Evolutionary conservation across 2,888 invertebrate species (phyloP), one percentile per base, ranked within the genome.

Genomic region (Sepioteuthis lessoniana): DNA sequence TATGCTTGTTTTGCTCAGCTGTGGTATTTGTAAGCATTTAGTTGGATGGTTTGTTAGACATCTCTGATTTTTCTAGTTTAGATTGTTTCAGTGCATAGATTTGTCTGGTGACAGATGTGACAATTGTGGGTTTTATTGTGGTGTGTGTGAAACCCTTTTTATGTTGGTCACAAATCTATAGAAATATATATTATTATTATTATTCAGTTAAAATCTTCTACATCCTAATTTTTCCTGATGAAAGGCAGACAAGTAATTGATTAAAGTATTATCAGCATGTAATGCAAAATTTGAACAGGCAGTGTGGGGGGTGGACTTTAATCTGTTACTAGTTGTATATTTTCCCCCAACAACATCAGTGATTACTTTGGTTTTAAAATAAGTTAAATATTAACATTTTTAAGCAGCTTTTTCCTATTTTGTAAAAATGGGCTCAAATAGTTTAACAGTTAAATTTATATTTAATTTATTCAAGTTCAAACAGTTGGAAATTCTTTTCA

Each of bases 1-100:
- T 76, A 76, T 76, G 76, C 76, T 76, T 76, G 76, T 76, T 76
- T 76, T 76, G 76, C 76, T 76, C n/a, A 35, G 76, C 76, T 76
- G n/a, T 76, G 76, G 13, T n/a, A 76, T 76, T 76, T 76, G 76
- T 76, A 76, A 76, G 76, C n/a, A 76, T 76, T 76, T 76, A 76
- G 76, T 76, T 35, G 76, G 76, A 76, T 76, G 76, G 76, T 76
- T n/a, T 76, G 76, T 25, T 76, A 76, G 76, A 76, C n/a, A n/a
- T 76, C 16, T 76, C 76, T 76, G 76, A 76, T 76, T 76, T 55
- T n/a, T 76, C n/a, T 76, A 76, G n/a, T 35, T 76, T 76, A 76
- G 76, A n/a, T 8, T 76, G 16, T 76, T 76, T 76, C n/a, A 28
- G 31, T 60, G 28, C 60, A 60, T 76, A 76, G 76, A 76, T 76